A percentile compares a stretch with the other conserved stretches of the same genome.
Conservation (phyloP, 2,797 vertebrate genomes). For the Orientallactaga sibirica region DNA sequence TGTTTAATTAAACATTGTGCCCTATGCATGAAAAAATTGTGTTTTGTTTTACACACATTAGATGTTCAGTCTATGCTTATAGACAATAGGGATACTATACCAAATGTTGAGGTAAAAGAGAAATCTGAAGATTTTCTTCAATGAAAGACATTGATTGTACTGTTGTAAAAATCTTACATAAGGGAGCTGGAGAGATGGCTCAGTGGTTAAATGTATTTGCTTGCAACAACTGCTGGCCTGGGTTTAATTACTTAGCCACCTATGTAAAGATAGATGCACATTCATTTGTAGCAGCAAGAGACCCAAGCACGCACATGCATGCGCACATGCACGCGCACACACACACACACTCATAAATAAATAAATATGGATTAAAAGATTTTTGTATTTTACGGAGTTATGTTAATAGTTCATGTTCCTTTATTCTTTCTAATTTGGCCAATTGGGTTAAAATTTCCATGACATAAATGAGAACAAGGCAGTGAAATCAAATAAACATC, state of each 20-base stretch:
- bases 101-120: neutral
- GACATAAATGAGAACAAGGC: neutral
- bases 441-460: constrained; percentile 8
- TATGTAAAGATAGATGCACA: too few species aligned
- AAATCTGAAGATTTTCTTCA: constrained; percentile 43
- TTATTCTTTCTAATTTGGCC: constrained; percentile 5
- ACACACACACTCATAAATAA: too few species aligned
- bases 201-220: too few species aligned
- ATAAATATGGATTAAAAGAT: neutral
- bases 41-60: neutral
- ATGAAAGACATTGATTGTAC: neutral
- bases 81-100: neutral
- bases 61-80: neutral
- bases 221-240: too few species aligned
- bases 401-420: neutral
- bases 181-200: neutral
- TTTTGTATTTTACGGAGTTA: neutral
- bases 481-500: constrained; percentile 55
- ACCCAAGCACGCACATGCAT: too few species aligned
- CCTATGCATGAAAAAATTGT: neutral
- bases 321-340: too few species aligned
- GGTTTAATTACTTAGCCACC: too few species aligned
- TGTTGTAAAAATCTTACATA: neutral
- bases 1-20: constrained; percentile 28
- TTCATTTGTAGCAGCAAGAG: too few species aligned